phyloP scores from a whole-genome alignment of 2,797 vertebrate species.

The Sebastiscus tertius region DNA sequence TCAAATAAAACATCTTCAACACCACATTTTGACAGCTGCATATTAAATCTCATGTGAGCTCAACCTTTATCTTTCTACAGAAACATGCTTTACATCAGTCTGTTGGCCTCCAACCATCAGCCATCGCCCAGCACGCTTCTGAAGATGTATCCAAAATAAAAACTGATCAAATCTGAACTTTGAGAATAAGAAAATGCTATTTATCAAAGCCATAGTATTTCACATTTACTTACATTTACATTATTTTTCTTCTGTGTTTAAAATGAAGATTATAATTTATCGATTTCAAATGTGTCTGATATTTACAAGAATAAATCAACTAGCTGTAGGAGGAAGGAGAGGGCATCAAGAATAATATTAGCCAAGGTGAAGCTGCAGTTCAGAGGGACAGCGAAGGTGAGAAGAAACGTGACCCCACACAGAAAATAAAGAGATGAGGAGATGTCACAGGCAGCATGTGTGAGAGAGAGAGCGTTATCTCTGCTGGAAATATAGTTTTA shows the following conservation, averaged over 20 bases:
- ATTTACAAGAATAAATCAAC: fast-evolving
- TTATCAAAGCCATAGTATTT: not conserved
- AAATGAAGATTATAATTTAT: not conserved
- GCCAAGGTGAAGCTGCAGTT: not conserved
- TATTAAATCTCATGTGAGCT: slow-evolving; percentile 1
- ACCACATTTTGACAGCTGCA: not conserved
- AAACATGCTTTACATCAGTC: not conserved
- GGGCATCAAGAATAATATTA: not conserved
- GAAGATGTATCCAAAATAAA: not conserved
- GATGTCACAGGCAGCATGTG: not conserved
- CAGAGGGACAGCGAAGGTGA: not conserved
- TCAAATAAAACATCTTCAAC: slow-evolving; percentile 18
- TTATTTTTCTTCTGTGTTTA: not conserved
- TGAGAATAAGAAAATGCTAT: not conserved
- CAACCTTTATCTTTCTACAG: slow-evolving; percentile 6
- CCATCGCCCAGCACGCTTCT: not conserved
- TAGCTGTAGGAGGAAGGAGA: not conserved
- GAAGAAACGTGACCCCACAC: not conserved
- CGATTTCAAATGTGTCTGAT: not conserved
- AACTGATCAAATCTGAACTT: not conserved
- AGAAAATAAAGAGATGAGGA: not conserved
- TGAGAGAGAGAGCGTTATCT: not conserved
- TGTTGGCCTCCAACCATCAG: not conserved
- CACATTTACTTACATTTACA: not conserved
- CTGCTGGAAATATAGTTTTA: not conserved